A percentile compares a stretch with the other conserved stretches of the same genome.
phyloP scores from a whole-genome alignment of 2,888 invertebrate species.

The Andrena trimmerana region DNA sequence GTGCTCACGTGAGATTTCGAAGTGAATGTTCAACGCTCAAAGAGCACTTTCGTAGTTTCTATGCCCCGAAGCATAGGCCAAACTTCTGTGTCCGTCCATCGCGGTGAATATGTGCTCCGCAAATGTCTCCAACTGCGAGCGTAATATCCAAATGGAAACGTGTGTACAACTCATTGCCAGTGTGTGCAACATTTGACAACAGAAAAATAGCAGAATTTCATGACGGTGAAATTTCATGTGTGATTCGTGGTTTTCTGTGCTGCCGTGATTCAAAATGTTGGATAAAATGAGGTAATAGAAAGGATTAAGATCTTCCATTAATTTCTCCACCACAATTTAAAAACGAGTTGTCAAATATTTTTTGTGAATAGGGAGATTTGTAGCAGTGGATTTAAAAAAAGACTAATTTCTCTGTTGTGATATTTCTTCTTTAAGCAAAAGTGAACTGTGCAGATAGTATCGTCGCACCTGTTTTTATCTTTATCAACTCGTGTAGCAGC shows the following conservation, averaged over 20 bases:
- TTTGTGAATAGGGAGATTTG: background rate
- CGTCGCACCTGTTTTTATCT: background rate
- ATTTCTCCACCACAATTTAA: no score
- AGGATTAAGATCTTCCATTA: no score
- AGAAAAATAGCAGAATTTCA: no score
- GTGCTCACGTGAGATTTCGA: slow-evolving; percentile 37
- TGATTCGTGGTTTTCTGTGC: no score
- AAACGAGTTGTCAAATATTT: no score
- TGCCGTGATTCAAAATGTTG: no score
- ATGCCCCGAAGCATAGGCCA: background rate
- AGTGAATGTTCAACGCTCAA: slow-evolving; percentile 29
- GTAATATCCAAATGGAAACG: no score
- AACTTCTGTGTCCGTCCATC: background rate
- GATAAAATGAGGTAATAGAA: no score
- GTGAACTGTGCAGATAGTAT: background rate
- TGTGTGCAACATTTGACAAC: no score
- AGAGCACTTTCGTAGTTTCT: slow-evolving; percentile 12
- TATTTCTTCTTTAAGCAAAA: background rate
- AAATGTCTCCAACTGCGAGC: background rate
- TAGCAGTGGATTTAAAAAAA: background rate
- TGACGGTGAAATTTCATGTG: no score
- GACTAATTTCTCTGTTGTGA: background rate
- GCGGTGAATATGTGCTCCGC: background rate
- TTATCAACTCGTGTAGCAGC: background rate
- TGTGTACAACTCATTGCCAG: no score